Base-by-base conservation (phyloP, 1,140 invertebrate species). In the Dinothrombium tinctorium region DNA sequence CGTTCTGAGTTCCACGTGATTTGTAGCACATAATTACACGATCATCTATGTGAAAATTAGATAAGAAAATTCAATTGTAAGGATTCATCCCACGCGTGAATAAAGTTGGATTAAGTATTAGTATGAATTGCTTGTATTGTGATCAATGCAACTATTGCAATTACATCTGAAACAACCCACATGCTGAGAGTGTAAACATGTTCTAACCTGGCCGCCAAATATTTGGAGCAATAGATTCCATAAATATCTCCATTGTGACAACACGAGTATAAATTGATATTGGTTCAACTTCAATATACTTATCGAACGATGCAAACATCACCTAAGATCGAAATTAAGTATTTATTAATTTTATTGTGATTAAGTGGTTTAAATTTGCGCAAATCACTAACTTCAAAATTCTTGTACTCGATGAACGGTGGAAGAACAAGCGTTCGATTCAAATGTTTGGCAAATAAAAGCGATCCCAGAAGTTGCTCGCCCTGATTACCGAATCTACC, bases 331-430 rank as follows among this genome's bases (percentile, higher is more conserved):
- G 39, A 41, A n/a, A 37, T n/a, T n/a, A 37, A 20, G n/a, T 6
- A 23, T n/a, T 23, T 4, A 11, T 21, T 6, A 37, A 37, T n/a
- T n/a, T 37, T 4, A 20, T 21, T 20, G 15, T 9, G 12, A 19
- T n/a, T n/a, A n/a, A n/a, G n/a, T n/a, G n/a, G n/a, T n/a, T n/a
- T n/a, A n/a, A 19, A 35, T 6, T 7, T 15, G 8, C 8, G 15
- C 6, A 20, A 9, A 42, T 15, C 1, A 32, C 2, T 26, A 43
- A 54, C 53, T 58, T 56, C 71, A 67, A 3, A 79, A 83, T 59
- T 61, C 72, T 72, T 68, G 58, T 83, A 90, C 62, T 90, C 82
- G 22, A 92, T 77, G 82, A 84, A 95, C 40, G 81, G 80, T 32
- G 87, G 87, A 45, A 96, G 56, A 29, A 90, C 68, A 21, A 95